Conservation (phyloP, 2,113 vertebrate species). For the Melierax canorus region DNA sequence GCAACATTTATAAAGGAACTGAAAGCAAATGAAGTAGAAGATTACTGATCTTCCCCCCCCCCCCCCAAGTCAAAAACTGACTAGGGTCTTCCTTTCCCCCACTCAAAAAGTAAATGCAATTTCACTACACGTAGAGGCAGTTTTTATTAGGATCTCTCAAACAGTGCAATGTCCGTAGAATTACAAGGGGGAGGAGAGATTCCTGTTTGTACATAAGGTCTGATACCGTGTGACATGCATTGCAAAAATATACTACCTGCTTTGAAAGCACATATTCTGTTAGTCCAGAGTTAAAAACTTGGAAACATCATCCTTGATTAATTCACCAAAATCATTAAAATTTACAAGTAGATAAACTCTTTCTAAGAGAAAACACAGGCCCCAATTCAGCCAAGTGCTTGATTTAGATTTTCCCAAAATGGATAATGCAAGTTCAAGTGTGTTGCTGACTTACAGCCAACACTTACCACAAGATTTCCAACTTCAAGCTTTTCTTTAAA, state of each 20-base stretch:
- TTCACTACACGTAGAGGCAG: background rate
- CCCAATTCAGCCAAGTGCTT: background rate
- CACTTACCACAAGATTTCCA: background rate
- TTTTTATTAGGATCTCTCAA: background rate
- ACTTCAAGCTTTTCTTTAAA: background rate
- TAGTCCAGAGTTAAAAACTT: slow-evolving; percentile 49
- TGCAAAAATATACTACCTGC: slow-evolving; percentile 16
- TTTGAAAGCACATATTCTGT: background rate
- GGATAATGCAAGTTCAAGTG: background rate
- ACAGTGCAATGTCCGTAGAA: background rate
- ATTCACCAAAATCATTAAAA: background rate
- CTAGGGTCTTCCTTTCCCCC: background rate
- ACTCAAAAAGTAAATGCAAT: background rate
- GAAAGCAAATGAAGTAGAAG: slow-evolving; percentile 57
- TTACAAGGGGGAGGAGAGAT: background rate
- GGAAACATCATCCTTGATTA: background rate
- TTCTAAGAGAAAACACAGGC: background rate
- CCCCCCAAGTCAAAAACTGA: background rate
- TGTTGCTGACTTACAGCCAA: background rate
- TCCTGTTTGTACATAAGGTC: background rate
- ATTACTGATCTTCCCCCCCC: background rate
- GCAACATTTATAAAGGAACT: slow-evolving; percentile 68
- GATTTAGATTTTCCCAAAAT: background rate
- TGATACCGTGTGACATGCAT: slow-evolving; percentile 15
- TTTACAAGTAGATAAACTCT: background rate